Evolutionary conservation across 2,113 vertebrate species (phyloP).

Genomic region (Dascyllus trimaculatus): DNA sequence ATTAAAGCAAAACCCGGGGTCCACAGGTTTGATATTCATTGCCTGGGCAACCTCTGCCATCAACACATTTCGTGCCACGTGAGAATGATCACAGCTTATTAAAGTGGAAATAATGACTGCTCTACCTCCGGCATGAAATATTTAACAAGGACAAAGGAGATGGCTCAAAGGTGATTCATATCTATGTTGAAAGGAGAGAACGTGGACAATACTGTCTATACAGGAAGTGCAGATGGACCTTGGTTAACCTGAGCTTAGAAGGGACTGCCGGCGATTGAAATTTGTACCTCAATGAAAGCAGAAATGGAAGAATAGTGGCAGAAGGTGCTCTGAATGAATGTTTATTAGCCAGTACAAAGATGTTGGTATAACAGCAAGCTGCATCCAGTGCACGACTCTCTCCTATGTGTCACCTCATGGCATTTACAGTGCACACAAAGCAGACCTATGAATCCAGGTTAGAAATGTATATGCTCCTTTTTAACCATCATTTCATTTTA

Average conservation of each 20-base stretch:
- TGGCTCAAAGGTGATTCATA: constrained; percentile 78
- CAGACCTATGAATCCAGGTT: constrained; percentile 6
- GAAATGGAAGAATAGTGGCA: constrained; percentile 17
- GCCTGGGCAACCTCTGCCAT: constrained; percentile 76
- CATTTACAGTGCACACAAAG: constrained; percentile 41
- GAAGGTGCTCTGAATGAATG: constrained; percentile 32
- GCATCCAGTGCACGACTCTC: neutral
- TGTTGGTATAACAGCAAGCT: constrained; percentile 8
- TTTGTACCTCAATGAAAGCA: constrained; percentile 45
- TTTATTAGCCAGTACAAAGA: constrained; percentile 48
- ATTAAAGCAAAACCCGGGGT: constrained; percentile 76
- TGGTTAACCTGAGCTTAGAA: constrained; percentile 52
- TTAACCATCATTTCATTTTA: constrained; percentile 43
- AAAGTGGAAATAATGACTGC: constrained; percentile 84
- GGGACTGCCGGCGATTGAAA: constrained; percentile 34
- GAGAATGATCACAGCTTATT: constrained; percentile 84
- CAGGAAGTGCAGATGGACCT: constrained; percentile 64
- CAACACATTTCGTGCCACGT: constrained; percentile 80
- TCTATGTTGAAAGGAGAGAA: constrained; percentile 72
- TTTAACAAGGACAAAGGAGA: constrained; percentile 85
- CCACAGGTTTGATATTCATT: constrained; percentile 76
- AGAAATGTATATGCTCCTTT: constrained; percentile 17
- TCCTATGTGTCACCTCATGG: neutral
- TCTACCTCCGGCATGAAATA: constrained; percentile 84
- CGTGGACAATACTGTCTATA: constrained; percentile 52